Conservation (phyloP, 2,797 vertebrate species). For the Anguilla pacifica region DNA sequence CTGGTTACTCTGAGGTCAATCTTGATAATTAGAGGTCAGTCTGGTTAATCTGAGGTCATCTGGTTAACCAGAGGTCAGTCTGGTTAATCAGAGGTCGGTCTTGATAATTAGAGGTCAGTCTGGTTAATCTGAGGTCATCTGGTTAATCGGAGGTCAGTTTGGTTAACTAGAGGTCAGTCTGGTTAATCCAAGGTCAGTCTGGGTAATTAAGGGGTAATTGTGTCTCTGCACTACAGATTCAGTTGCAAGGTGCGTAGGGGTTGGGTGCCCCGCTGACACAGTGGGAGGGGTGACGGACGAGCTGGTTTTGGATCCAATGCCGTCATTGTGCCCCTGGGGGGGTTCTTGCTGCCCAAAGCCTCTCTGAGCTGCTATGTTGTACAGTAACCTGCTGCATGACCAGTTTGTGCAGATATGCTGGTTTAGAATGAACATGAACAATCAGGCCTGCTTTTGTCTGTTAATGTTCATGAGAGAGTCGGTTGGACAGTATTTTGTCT, state of each 20-base stretch:
- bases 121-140: no score
- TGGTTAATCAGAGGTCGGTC: no score
- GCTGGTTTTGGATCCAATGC: background rate
- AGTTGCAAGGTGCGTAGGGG: background rate
- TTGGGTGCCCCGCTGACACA: no score
- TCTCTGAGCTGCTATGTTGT: background rate
- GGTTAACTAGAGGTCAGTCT: no score
- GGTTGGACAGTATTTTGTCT: background rate
- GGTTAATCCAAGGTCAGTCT: no score
- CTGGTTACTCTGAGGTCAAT: no score
- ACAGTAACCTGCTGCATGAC: background rate
- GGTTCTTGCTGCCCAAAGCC: background rate
- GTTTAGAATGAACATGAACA: background rate
- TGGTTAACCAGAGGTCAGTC: no score
- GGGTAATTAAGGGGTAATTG: background rate
- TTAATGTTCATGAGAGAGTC: conserved; percentile 30
- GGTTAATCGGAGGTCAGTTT: no score
- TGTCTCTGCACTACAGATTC: conserved; percentile 9
- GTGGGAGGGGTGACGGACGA: background rate
- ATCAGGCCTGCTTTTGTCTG: background rate
- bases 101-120: no score
- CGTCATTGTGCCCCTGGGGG: background rate
- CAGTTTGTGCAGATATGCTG: background rate
- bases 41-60: no score
- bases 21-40: no score